phyloP scores from a whole-genome alignment of 2,797 vertebrate genomes.

The Cossypha polioptera region DNA sequence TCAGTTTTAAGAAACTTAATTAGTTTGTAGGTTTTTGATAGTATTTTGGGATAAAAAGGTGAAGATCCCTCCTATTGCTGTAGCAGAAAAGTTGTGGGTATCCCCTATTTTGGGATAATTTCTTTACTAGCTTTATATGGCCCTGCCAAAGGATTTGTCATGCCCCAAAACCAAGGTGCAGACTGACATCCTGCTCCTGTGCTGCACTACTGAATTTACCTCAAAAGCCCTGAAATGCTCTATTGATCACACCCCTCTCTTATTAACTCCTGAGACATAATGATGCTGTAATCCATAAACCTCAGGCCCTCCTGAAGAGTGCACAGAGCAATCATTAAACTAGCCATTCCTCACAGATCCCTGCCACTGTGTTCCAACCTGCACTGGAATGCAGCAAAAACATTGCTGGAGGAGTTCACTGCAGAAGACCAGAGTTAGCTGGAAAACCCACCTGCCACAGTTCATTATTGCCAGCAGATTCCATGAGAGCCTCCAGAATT shows the following conservation, averaged over 20 bases:
- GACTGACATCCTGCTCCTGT: no score
- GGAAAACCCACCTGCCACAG: not conserved
- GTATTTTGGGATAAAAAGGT: not conserved
- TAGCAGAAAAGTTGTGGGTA: not conserved
- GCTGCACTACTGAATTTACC: not conserved
- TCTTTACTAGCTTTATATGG: accelerated
- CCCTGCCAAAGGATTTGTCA: not conserved
- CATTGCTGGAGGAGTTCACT: not conserved
- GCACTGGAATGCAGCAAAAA: not conserved
- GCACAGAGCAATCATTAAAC: not conserved
- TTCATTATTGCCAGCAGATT: not conserved
- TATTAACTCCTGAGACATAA: not conserved
- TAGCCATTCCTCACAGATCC: not conserved
- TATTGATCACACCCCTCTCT: not conserved
- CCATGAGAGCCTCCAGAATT: not conserved
- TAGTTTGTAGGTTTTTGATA: not conserved
- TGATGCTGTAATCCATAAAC: not conserved
- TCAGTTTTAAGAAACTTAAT: not conserved
- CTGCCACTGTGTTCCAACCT: not conserved
- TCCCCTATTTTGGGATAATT: not conserved
- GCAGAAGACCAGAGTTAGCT: not conserved
- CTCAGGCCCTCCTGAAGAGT: not conserved
- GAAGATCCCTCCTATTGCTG: not conserved
- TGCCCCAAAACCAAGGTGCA: not conserved
- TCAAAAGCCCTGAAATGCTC: not conserved